Percentiles rank a stretch among this genome's conserved stretches.
phyloP scores from a whole-genome alignment of 2,888 invertebrate genomes.

The Hipparchia semele region DNA sequence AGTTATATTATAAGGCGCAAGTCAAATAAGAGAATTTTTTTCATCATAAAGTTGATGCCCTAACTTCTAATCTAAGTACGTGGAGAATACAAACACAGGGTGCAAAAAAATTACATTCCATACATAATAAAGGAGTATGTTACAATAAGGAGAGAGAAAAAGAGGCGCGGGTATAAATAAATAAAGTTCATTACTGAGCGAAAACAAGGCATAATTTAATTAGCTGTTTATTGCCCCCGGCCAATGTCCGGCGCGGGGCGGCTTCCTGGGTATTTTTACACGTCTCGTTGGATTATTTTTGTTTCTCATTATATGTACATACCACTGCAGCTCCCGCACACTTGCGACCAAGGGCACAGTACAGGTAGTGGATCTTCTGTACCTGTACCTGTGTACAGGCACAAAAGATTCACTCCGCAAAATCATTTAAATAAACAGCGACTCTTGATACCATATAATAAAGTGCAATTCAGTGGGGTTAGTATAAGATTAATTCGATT shows the following conservation, averaged over 20 bases:
- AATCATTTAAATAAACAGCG: too few relatives aligned
- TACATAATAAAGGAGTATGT: neutral
- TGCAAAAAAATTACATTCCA: neutral
- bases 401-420: too few relatives aligned
- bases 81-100: neutral
- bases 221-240: slow-evolving; percentile 22
- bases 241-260: slow-evolving; percentile 7
- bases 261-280: slow-evolving; percentile 16
- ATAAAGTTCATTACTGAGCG: slow-evolving; percentile 53
- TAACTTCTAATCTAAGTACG: too few relatives aligned
- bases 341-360: neutral
- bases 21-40: too few relatives aligned
- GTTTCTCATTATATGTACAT: slow-evolving; percentile 7
- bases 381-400: too few relatives aligned
- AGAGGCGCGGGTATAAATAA: slow-evolving; percentile 38
- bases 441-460: too few relatives aligned
- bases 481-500: too few relatives aligned
- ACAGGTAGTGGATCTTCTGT: too few relatives aligned
- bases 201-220: slow-evolving; percentile 40
- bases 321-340: neutral
- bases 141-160: neutral
- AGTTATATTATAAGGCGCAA: too few relatives aligned
- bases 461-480: too few relatives aligned
- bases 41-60: too few relatives aligned
- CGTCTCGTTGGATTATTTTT: slow-evolving; percentile 15